Evolutionary conservation across 92 coral and sea anemone genomes (phyloP), one percentile per base, ranked within the genome.

Genomic region (Porites cylindrica): DNA sequence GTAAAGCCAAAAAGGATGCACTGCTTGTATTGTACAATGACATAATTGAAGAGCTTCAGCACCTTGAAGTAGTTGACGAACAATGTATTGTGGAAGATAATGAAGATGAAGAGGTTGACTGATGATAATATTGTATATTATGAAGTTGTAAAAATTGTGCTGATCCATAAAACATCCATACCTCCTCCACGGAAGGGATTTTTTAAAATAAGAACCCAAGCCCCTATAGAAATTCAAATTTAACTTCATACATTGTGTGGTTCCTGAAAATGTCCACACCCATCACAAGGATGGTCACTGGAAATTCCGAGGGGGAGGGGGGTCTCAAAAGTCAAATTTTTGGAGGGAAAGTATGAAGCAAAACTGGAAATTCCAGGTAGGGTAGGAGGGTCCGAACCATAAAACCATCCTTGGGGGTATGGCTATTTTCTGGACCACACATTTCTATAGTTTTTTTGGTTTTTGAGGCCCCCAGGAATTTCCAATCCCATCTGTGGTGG

Each of bases 51-150:
- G 74, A 70, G 74, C 74, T 70, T 70, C 74, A 70, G 51, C 74
- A 70, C 80, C 66, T 76, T 76, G 51, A 76, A 76, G 80, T 68
- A 56, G 80, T 21, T 76, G 80, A 76, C 18, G 43, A 76, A 43
- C 51, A 70, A 1, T 70, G 74, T 23, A 56, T 56, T 58, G 19
- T 50, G 78, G 75, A 80, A 24, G 76, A 54, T 23, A 67, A 69
- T 32, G 66, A 81, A 70, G 54, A 75, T 75, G 79, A 66, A 75
- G 79, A 75, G 79, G 79, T 75, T 75, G 79, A 54, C 79, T 75
- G 65, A 56, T 19, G 79, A 53, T 56, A 75, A 74, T 53, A 74
- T n/a, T 74, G 64, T n/a, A 75, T 21, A 54, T 75, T 21, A 54
- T 75, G 66, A 75, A 75, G 79, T 56, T 75, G 65, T 53, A 11